Percentiles rank a stretch among this genome's conserved stretches.
These are phyloP conservation scores for Aphaenogaster floridana DNA, from an alignment of 1,140 invertebrate genomes.

Conservation along the genomic window DNA sequence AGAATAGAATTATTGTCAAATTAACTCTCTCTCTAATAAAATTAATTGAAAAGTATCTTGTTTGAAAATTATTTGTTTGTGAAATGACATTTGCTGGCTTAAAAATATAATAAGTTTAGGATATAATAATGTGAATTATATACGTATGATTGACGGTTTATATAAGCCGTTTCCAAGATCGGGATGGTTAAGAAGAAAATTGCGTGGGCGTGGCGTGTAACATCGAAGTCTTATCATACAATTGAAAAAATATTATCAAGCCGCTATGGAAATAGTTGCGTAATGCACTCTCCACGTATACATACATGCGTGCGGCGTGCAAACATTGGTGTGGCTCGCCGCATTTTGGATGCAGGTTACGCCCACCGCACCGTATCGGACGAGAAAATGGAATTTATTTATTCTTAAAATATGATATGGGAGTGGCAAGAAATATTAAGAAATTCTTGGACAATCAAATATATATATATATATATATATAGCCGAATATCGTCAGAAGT, in stretches of 20 bases:
- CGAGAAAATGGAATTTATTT: constrained; percentile 52
- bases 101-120: neutral
- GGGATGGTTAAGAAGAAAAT: constrained; percentile 2
- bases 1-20: neutral
- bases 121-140: neutral
- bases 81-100: neutral
- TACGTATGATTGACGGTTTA: constrained; percentile 7
- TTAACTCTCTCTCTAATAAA: neutral
- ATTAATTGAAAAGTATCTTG: neutral
- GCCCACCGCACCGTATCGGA: constrained; percentile 18
- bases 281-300: constrained; percentile 45
- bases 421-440: constrained; percentile 45
- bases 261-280: constrained; percentile 68
- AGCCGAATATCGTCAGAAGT: constrained; percentile 14
- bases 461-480: neutral
- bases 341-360: constrained; percentile 57
- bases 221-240: constrained; percentile 64
- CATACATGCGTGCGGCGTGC: constrained; percentile 41
- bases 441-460: constrained; percentile 15
- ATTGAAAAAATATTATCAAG: constrained; percentile 72
- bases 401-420: constrained; percentile 44
- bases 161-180: constrained; percentile 33
- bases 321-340: constrained; percentile 68
- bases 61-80: neutral
- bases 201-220: constrained; percentile 54